Evolutionary conservation across 2,888 invertebrate genomes (phyloP).

Genomic region (Athripsodes cinereus): DNA sequence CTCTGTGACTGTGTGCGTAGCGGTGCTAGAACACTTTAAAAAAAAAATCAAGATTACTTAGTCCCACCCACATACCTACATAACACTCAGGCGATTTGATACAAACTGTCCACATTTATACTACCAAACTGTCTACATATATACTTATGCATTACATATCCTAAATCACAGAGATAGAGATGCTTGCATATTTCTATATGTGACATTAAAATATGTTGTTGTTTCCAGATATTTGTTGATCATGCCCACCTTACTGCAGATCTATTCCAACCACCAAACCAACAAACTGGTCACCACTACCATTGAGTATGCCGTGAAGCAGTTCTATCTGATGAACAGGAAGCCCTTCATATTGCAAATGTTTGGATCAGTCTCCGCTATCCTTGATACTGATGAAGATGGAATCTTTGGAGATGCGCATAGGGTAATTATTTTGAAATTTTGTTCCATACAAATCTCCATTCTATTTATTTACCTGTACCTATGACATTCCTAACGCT

Average conservation of each 20-base stretch:
- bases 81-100: too few species aligned
- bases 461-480: slow-evolving; percentile 75
- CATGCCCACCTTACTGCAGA: slow-evolving; percentile 94
- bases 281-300: slow-evolving; percentile 92
- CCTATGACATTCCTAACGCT: not conserved
- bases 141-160: too few species aligned
- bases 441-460: slow-evolving; percentile 86
- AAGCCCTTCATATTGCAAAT: slow-evolving; percentile 98
- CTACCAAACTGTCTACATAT: too few species aligned
- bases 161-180: too few species aligned
- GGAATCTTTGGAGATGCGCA: slow-evolving; percentile 87
- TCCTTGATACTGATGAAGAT: slow-evolving; percentile 86
- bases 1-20: too few species aligned
- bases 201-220: slow-evolving; percentile 4
- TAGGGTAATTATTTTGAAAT: slow-evolving; percentile 52
- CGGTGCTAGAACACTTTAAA: too few species aligned
- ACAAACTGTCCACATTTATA: too few species aligned
- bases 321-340: slow-evolving; percentile 95
- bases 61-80: too few species aligned
- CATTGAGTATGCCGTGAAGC: slow-evolving; percentile 96
- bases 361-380: slow-evolving; percentile 97
- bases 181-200: too few species aligned
- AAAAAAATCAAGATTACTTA: too few species aligned
- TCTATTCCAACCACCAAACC: slow-evolving; percentile 96
- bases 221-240: slow-evolving; percentile 78